Evolutionary conservation across 2,113 vertebrate genomes (phyloP).

Genomic region (Rhombomys opimus): DNA sequence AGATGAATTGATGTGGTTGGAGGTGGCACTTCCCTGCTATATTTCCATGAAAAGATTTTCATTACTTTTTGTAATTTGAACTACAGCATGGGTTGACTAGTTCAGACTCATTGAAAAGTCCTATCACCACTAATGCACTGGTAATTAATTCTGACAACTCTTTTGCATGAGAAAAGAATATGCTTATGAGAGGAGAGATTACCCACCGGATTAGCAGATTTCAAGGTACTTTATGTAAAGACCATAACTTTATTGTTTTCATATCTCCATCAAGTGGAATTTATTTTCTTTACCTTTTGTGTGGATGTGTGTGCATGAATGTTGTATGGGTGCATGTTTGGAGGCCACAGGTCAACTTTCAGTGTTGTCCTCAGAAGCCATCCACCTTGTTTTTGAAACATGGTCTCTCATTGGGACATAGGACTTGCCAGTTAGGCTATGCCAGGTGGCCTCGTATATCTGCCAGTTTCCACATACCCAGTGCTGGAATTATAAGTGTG

Average conservation of each 20-base stretch:
- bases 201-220: not conserved
- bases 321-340: not conserved
- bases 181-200: not conserved
- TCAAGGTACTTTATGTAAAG: not conserved
- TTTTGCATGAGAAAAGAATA: not conserved
- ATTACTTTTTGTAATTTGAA: constrained; percentile 7
- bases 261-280: not conserved
- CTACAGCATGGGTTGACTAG: not conserved
- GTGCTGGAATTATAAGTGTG: not conserved
- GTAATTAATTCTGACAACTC: not conserved
- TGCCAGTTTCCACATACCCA: not conserved
- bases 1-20: not conserved
- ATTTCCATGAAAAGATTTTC: not conserved
- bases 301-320: not conserved
- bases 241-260: constrained; percentile 25
- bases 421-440: not conserved
- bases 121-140: not conserved
- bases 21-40: not conserved
- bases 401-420: not conserved
- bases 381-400: not conserved
- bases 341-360: not conserved
- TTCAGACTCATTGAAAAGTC: not conserved
- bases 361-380: not conserved
- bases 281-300: not conserved
- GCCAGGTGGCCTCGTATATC: not conserved